Conservation (phyloP, 2,113 vertebrate species). For the Phyllostomus discolor region DNA sequence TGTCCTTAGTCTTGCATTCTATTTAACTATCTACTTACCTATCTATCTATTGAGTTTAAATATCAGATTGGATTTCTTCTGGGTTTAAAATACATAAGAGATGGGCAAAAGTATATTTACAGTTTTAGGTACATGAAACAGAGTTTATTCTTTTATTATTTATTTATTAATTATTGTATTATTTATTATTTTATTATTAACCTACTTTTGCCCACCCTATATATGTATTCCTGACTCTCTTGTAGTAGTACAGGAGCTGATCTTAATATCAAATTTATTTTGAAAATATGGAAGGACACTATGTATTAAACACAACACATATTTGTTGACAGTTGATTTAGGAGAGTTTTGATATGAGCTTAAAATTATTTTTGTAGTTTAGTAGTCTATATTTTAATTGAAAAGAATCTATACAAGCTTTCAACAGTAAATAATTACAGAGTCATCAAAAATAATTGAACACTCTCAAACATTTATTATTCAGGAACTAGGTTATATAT, state of each 20-base stretch:
- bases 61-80: constrained; percentile 7
- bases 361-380: constrained; percentile 1
- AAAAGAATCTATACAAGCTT: not conserved
- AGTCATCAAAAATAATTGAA: not conserved
- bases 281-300: not conserved
- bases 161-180: not conserved
- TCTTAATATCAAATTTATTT: constrained; percentile 1
- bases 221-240: not conserved
- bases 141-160: not conserved
- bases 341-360: constrained; percentile 24
- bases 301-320: constrained; percentile 10
- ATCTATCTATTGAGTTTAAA: not conserved
- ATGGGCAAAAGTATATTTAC: not conserved
- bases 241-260: not conserved
- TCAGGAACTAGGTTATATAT: not conserved
- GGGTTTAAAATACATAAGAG: not conserved
- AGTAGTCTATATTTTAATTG: not conserved
- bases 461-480: not conserved
- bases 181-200: not conserved
- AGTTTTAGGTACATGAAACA: not conserved
- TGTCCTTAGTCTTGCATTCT: not conserved
- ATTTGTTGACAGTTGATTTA: constrained; percentile 13
- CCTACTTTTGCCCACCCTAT: not conserved
- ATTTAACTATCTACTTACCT: not conserved
- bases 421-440: constrained; percentile 18